Conservation (phyloP, 2,888 invertebrate genomes). For the Itoplectis maculator region DNA sequence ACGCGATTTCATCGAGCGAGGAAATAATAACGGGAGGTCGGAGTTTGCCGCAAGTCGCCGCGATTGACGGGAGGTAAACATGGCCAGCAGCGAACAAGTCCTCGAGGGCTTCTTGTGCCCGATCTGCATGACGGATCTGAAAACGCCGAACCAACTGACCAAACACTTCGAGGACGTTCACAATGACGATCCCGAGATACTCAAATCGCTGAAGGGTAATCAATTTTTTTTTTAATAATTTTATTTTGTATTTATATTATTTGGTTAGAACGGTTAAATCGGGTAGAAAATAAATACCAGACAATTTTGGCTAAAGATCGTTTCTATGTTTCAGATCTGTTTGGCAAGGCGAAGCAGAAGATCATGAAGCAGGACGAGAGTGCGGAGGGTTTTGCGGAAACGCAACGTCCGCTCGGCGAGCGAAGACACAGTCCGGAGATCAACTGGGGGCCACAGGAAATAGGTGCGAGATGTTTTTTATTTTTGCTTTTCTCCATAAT, state of each 20-base stretch:
- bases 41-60: too few species aligned
- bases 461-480: conserved; percentile 84
- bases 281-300: too few species aligned
- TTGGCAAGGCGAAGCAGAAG: conserved; percentile 96
- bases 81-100: conserved; percentile 87
- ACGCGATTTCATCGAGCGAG: too few species aligned
- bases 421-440: conserved; percentile 76
- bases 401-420: conserved; percentile 62
- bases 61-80: conserved; percentile 49
- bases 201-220: conserved; percentile 91
- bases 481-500: not conserved
- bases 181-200: conserved; percentile 93
- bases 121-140: conserved; percentile 95
- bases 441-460: conserved; percentile 87
- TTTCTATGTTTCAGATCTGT: conserved; percentile 86
- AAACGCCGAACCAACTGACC: conserved; percentile 92
- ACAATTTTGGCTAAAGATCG: conserved; percentile 33
- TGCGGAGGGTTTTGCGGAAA: conserved; percentile 69
- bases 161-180: conserved; percentile 96
- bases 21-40: too few species aligned
- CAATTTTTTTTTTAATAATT: not conserved
- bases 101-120: conserved; percentile 98
- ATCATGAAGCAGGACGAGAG: conserved; percentile 91
- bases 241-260: not conserved
- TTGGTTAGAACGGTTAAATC: too few species aligned